Evolutionary conservation across 2,888 invertebrate species (phyloP).

Genomic region (Boloria selene): DNA sequence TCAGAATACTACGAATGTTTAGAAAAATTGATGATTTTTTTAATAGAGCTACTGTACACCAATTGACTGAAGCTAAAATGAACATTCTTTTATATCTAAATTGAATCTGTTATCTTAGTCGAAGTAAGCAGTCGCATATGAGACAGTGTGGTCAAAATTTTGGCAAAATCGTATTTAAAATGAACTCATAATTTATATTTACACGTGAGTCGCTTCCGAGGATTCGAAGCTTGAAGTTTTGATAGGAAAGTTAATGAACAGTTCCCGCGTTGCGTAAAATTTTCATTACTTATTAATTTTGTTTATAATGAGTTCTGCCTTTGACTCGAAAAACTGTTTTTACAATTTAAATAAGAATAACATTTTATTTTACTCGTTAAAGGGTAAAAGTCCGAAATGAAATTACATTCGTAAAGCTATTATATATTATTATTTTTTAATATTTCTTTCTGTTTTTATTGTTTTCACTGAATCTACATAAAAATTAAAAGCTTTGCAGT

Average conservation of each 20-base stretch:
- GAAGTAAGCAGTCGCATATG: no score
- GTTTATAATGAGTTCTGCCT: conserved; percentile 35
- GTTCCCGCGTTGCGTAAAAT: conserved; percentile 29
- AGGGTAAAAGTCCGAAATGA: neutral
- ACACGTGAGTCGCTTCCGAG: conserved; percentile 13
- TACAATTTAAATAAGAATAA: conserved; percentile 21
- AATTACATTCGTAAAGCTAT: neutral
- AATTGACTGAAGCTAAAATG: no score
- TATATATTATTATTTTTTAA: neutral
- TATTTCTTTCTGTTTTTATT: neutral
- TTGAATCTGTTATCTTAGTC: no score
- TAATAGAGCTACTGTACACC: no score
- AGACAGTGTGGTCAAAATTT: no score
- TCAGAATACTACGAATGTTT: no score
- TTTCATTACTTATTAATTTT: conserved; percentile 36
- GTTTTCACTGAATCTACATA: neutral
- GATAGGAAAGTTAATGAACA: conserved; percentile 38
- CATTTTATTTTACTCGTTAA: conserved; percentile 1
- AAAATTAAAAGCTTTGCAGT: no score
- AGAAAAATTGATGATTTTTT: no score
- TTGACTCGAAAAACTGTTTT: conserved; percentile 16
- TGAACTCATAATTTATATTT: neutral
- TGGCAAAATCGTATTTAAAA: no score
- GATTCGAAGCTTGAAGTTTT: conserved; percentile 31
- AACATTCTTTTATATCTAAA: no score